Percentiles rank a stretch among this genome's conserved stretches.
Conservation (phyloP, 2,797 vertebrate genomes). For the Anguilla marmorata region DNA sequence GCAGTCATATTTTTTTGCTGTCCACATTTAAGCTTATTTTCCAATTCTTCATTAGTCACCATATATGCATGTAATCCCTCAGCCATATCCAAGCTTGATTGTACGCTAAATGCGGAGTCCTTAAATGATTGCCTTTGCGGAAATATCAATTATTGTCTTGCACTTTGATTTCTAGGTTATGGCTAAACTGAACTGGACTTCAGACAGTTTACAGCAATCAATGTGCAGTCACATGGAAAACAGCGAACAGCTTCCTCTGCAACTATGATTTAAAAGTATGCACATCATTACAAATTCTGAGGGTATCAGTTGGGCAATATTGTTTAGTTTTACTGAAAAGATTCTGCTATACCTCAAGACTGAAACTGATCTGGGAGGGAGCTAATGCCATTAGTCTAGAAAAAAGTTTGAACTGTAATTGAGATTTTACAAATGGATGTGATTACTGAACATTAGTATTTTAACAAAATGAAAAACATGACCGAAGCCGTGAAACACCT, state of each 20-base stretch:
- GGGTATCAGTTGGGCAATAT: not conserved
- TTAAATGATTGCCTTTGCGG: not conserved
- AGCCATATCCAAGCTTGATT: not conserved
- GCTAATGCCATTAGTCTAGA: not conserved
- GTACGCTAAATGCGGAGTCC: not conserved
- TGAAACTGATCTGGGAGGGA: not conserved
- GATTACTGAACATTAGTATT: not conserved
- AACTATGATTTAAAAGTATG: not conserved
- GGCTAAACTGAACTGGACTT: not conserved
- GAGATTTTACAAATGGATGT: not conserved
- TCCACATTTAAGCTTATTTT: slow-evolving; percentile 40
- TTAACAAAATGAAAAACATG: not conserved
- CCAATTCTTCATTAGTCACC: slow-evolving; percentile 45
- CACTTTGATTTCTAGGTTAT: not conserved
- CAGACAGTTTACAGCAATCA: not conserved
- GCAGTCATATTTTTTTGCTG: not conserved
- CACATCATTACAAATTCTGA: not conserved
- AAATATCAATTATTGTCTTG: not conserved
- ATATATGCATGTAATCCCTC: not conserved
- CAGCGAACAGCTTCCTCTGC: not conserved
- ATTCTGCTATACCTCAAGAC: not conserved
- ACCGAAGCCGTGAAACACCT: not conserved
- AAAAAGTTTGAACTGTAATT: not conserved
- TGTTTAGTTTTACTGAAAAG: not conserved
- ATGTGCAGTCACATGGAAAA: not conserved